Conservation (phyloP, 2,888 invertebrate genomes). For the Electrophaes corylata region DNA sequence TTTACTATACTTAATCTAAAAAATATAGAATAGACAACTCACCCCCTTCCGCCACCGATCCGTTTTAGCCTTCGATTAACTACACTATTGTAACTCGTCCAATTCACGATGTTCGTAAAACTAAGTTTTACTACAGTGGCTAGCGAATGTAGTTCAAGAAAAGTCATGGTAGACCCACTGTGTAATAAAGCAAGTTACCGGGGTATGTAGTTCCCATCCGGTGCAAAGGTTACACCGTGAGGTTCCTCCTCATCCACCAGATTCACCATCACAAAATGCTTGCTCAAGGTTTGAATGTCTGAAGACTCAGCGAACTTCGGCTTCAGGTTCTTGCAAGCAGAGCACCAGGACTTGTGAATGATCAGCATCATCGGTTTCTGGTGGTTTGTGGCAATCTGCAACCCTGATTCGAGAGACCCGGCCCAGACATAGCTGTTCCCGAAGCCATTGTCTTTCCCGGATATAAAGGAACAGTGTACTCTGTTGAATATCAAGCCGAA, state of each 20-base stretch:
- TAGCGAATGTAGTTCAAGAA: too few species aligned
- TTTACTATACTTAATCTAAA: too few species aligned
- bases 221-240: constrained; percentile 75
- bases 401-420: constrained; percentile 71
- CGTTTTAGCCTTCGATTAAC: too few species aligned
- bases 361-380: constrained; percentile 86
- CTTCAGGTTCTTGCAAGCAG: constrained; percentile 86
- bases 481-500: constrained; percentile 57
- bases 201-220: constrained; percentile 88
- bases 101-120: too few species aligned
- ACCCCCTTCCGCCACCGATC: too few species aligned
- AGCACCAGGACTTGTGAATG: constrained; percentile 87
- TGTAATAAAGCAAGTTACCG: constrained; percentile 68
- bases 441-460: constrained; percentile 71
- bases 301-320: constrained; percentile 84
- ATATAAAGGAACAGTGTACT: constrained; percentile 53
- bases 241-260: constrained; percentile 85
- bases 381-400: constrained; percentile 68
- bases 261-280: constrained; percentile 88
- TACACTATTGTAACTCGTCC: too few species aligned
- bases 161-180: too few species aligned
- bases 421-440: constrained; percentile 76
- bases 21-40: too few species aligned
- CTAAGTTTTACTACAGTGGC: too few species aligned
- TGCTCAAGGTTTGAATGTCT: constrained; percentile 83